Evolutionary conservation across 64 coral and sea anemone genomes (phyloP).

Genomic region (Hydrozoanthus tunicans): DNA sequence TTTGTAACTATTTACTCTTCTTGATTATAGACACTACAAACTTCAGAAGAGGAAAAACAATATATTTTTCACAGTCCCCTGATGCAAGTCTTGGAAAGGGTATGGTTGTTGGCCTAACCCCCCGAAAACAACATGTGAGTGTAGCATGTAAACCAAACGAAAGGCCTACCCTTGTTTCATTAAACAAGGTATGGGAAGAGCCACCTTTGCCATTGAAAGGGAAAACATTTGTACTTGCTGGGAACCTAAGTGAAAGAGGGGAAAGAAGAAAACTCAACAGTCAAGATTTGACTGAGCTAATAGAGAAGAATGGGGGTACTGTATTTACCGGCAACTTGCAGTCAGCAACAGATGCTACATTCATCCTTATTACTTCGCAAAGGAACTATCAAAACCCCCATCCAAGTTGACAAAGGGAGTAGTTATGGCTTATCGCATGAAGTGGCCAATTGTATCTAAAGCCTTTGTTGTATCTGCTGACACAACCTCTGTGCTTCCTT

Average conservation of each 20-base stretch:
- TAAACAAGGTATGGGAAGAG: slow-evolving; percentile 7
- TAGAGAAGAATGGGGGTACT: slow-evolving; percentile 15
- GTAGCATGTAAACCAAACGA: slow-evolving; percentile 56
- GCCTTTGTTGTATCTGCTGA: slow-evolving; percentile 39
- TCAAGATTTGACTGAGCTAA: slow-evolving; percentile 17
- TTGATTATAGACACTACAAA: not conserved
- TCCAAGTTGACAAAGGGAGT: slow-evolving; percentile 55
- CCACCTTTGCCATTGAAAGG: slow-evolving; percentile 44
- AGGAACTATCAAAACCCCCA: slow-evolving; percentile 50
- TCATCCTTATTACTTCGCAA: slow-evolving; percentile 58
- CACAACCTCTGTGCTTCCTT: not conserved
- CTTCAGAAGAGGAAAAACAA: slow-evolving; percentile 21
- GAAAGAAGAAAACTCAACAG: slow-evolving; percentile 11
- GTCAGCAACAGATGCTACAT: slow-evolving; percentile 9
- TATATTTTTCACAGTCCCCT: slow-evolving; percentile 23
- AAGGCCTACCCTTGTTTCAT: slow-evolving; percentile 14
- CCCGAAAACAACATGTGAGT: slow-evolving; percentile 52
- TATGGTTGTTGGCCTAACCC: slow-evolving; percentile 53
- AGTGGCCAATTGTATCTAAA: slow-evolving; percentile 65
- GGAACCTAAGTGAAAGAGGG: slow-evolving; percentile 12
- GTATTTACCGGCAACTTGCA: not conserved
- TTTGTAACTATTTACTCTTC: not conserved
- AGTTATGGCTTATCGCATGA: slow-evolving; percentile 54
- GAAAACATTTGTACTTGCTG: slow-evolving; percentile 48
- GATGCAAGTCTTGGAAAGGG: slow-evolving; percentile 21